Percentiles rank a stretch among this genome's conserved stretches.
Conservation (phyloP, 2,888 invertebrate genomes). For the Drosophila ustulata region DNA sequence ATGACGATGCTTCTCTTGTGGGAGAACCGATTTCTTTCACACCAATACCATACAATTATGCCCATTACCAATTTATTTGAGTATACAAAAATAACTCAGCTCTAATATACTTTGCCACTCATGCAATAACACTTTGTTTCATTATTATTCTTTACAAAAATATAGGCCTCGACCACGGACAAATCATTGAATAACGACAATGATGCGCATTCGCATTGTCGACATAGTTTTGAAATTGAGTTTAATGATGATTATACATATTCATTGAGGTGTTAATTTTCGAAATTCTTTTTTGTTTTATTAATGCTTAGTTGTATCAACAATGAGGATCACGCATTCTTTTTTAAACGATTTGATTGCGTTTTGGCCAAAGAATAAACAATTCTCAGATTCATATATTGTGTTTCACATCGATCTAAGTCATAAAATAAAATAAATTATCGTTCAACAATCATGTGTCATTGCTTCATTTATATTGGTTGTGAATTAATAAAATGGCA, state of each 20-base stretch:
- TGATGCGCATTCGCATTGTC: slow-evolving; percentile 29
- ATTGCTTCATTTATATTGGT: slow-evolving; percentile 44
- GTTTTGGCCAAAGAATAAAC: slow-evolving; percentile 10
- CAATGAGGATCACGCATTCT: slow-evolving; percentile 63
- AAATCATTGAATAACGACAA: slow-evolving; percentile 35
- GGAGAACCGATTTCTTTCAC: slow-evolving; percentile 61
- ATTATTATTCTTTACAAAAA: slow-evolving; percentile 51
- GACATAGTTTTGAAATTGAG: slow-evolving; percentile 14
- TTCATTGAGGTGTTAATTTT: slow-evolving; percentile 6
- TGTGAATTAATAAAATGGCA: slow-evolving; percentile 53
- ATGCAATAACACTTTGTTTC: slow-evolving; percentile 63
- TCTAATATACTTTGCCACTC: slow-evolving; percentile 57
- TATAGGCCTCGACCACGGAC: slow-evolving; percentile 58
- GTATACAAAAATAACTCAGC: slow-evolving; percentile 72
- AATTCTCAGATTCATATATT: slow-evolving; percentile 42
- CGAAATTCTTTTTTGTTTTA: not conserved
- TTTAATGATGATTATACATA: slow-evolving; percentile 7
- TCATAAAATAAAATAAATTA: slow-evolving; percentile 56
- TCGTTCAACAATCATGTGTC: slow-evolving; percentile 53
- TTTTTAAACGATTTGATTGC: slow-evolving; percentile 21
- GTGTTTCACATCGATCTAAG: slow-evolving; percentile 34
- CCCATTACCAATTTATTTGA: slow-evolving; percentile 57
- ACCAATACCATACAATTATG: slow-evolving; percentile 69
- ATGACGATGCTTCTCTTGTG: slow-evolving; percentile 28
- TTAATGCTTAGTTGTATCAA: not conserved